Evolutionary conservation across 2,113 vertebrate species (phyloP).

Genomic region (Platysternon megacephalum): DNA sequence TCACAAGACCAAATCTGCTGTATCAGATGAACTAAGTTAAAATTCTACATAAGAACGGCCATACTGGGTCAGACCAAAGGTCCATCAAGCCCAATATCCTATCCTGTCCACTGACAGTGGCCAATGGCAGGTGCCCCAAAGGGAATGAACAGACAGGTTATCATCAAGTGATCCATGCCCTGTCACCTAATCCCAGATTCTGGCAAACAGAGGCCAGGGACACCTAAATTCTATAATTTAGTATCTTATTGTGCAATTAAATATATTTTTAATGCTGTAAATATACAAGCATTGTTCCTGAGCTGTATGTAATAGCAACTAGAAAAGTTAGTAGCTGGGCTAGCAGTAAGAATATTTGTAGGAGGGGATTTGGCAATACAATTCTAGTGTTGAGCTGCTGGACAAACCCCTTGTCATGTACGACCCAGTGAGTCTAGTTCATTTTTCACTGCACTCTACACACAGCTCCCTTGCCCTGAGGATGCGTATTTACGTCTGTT

Average conservation of each 20-base stretch:
- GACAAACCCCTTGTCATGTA: background rate
- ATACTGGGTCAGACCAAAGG: no score
- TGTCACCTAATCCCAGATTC: no score
- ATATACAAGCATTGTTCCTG: background rate
- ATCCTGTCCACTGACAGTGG: no score
- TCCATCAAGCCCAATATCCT: no score
- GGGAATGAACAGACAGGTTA: no score
- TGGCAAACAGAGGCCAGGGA: no score
- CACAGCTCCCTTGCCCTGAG: background rate
- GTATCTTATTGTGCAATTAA: background rate
- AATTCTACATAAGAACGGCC: background rate
- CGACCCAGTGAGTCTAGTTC: background rate
- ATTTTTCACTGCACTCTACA: background rate
- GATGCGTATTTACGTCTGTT: background rate
- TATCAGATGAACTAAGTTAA: background rate
- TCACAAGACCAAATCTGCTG: background rate
- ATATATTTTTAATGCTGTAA: background rate
- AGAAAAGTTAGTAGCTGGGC: background rate
- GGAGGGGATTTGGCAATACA: background rate
- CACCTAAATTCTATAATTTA: background rate
- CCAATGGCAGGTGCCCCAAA: no score
- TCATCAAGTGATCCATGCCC: no score
- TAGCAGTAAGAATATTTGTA: background rate
- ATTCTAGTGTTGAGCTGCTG: background rate
- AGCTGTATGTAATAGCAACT: background rate